Percentiles rank a stretch among this genome's conserved stretches.
Evolutionary conservation across 1,140 invertebrate genomes (phyloP).

Genomic region (Metaphire vulgaris): DNA sequence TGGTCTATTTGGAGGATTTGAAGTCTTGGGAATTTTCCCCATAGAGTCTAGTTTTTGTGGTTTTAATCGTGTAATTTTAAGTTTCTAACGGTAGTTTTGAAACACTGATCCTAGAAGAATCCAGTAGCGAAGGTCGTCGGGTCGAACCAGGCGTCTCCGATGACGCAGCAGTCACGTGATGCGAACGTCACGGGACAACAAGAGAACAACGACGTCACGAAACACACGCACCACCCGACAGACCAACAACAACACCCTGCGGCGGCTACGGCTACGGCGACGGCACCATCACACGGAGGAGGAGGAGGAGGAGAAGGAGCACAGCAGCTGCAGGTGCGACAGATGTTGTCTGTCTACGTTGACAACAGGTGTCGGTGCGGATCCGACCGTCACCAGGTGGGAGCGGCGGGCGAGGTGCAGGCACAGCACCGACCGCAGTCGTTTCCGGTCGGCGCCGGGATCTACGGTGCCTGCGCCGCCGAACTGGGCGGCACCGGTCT

Average conservation of each 20-base stretch:
- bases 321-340: neutral
- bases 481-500: neutral
- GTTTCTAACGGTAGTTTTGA: too few species aligned
- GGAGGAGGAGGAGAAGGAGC: too few species aligned
- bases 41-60: too few species aligned
- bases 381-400: neutral
- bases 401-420: neutral
- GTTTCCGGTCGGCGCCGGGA: neutral
- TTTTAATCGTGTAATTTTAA: too few species aligned
- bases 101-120: too few species aligned
- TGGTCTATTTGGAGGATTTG: too few species aligned
- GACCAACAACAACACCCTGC: neutral
- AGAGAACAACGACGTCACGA: neutral
- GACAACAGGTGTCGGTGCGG: constrained; percentile 16
- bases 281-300: neutral
- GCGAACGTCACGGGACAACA: neutral
- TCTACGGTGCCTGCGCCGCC: neutral
- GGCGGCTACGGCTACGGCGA: neutral
- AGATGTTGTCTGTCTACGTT: constrained; percentile 15
- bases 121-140: too few species aligned
- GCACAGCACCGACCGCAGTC: neutral
- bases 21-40: too few species aligned
- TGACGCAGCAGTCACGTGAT: too few species aligned
- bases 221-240: neutral
- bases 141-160: neutral